Base-by-base conservation (phyloP, 2,888 invertebrate species). In the Cepaea hortensis region DNA sequence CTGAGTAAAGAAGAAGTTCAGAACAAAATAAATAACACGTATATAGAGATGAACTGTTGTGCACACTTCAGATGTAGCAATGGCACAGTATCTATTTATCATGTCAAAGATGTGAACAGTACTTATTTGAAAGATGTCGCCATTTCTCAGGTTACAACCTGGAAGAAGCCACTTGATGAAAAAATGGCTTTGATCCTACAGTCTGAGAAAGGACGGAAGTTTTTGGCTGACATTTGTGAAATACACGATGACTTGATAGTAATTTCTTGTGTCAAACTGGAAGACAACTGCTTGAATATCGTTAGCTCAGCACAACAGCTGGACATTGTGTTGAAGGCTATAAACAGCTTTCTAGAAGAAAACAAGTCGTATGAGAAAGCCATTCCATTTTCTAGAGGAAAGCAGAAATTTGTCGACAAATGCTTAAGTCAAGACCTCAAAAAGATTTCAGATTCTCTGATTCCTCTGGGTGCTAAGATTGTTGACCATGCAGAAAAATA, bases 321-420 rank as follows among this genome's bases (percentile, higher is more conserved):
- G 13, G 70, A 81, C 65, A 5, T 72, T 15, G 48, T 85, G 18
- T 18, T 61, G 13, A 72, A 75, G 2, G 3, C 48, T 6, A 15
- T 85, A 46, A 65, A 85, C 20, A 0, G 18, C 7, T 85, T 81
- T 65, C 15, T 72, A 55, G 13, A 75, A 65, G 72, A 81, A 18
- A 85, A 85, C 68, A 73, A 81, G 35, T 9, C 50, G 4, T 55
- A 81, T 50, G 46, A 48, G n/a, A 85, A 75, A 50, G 3, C 15
- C n/a, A 48, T 85, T 65, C 23, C 62, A 18, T 75, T 81, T 23
- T 85, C 85, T 11, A 23, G 50, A 48, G 85, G 85, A 23, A 85
- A 85, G 79, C 62, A 75, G 50, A 3, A 81, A n/a, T 81, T 75
- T 62, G 62, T 75, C 9, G 4, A 85, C 23, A 85, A 65, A 65